Conservation (phyloP, 2,888 invertebrate species). For the Colletes collaris region DNA sequence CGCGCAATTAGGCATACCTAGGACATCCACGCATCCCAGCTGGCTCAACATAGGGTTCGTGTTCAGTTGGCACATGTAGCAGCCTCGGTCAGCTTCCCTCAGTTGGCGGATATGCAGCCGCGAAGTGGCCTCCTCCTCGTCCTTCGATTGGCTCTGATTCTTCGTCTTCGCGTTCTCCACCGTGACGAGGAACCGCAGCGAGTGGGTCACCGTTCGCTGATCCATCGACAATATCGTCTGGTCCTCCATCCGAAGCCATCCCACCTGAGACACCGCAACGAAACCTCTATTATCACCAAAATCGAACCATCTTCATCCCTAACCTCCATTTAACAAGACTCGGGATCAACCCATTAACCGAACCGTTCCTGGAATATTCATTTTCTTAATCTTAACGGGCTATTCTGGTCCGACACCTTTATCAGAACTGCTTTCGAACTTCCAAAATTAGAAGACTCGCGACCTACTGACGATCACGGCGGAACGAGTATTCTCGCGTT, state of each 20-base stretch:
- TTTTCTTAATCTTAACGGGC: too few species aligned
- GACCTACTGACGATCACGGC: too few species aligned
- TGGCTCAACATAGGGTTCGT: conserved; percentile 91
- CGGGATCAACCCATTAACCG: too few species aligned
- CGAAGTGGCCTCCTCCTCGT: conserved; percentile 89
- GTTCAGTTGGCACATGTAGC: conserved; percentile 93
- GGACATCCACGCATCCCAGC: conserved; percentile 90
- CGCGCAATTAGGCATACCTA: conserved; percentile 85
- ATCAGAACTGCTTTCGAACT: too few species aligned
- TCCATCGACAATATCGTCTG: conserved; percentile 90
- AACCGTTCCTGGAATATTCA: too few species aligned
- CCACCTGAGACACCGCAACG: conserved; percentile 85
- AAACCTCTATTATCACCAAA: not conserved
- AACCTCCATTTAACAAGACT: too few species aligned
- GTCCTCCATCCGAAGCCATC: conserved; percentile 90
- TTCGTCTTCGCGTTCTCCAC: conserved; percentile 79
- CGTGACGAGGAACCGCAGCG: conserved; percentile 88
- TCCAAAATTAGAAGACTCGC: too few species aligned
- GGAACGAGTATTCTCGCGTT: too few species aligned
- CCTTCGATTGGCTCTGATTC: conserved; percentile 74
- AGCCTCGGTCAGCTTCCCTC: conserved; percentile 89
- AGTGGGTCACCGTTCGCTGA: conserved; percentile 90
- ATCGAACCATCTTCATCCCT: not conserved
- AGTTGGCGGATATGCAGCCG: conserved; percentile 89
- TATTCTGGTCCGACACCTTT: too few species aligned